Conservation (phyloP, 2,113 vertebrate species). For the Alethe castanea region DNA sequence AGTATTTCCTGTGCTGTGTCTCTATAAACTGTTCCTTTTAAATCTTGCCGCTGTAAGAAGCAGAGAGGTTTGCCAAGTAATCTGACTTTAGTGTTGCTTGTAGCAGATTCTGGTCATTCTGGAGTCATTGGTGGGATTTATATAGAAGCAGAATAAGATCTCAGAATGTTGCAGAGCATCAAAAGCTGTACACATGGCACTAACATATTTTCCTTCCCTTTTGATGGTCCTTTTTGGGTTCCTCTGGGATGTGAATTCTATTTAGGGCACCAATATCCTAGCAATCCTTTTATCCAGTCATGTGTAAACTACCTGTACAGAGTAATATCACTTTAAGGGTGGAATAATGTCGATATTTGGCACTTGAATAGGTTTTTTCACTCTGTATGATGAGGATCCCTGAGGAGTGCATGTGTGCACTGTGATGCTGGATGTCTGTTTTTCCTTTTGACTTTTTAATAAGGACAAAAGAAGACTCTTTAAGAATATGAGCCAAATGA, state of each 20-base stretch:
- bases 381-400: not conserved
- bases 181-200: not conserved
- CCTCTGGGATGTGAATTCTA: not conserved
- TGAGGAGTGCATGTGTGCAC: not conserved
- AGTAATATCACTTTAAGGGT: not conserved
- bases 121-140: not conserved
- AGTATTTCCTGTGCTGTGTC: not conserved
- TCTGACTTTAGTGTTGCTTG: not conserved
- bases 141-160: not conserved
- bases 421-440: not conserved
- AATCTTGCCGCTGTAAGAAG: not conserved
- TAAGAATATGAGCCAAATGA: not conserved
- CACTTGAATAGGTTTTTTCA: not conserved
- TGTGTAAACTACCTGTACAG: not conserved
- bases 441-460: not conserved
- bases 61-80: not conserved
- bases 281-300: not conserved
- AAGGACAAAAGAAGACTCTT: constrained; percentile 1
- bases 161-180: not conserved
- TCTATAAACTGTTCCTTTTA: not conserved
- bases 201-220: not conserved
- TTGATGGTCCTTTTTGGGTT: not conserved
- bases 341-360: not conserved
- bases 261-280: not conserved
- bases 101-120: not conserved